Conservation (phyloP, 1,140 invertebrate genomes). For the Thalassaphorura encarpata region DNA sequence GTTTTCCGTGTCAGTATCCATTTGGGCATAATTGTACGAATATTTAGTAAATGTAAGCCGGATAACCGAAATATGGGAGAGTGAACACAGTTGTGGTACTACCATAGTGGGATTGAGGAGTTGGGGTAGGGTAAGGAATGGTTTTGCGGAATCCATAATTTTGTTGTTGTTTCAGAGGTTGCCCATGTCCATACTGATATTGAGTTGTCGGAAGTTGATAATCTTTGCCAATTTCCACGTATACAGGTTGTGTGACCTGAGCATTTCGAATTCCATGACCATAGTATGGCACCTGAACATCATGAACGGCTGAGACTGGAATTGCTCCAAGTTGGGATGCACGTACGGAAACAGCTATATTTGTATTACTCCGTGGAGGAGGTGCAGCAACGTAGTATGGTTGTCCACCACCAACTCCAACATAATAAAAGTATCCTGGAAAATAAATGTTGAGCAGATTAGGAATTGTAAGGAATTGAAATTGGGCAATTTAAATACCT, state of each 20-base stretch:
- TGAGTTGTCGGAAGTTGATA: slow-evolving; percentile 2
- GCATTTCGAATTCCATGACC: background rate
- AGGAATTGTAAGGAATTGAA: too few relatives aligned
- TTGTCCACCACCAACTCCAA: slow-evolving; percentile 23
- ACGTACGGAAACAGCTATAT: slow-evolving; percentile 18
- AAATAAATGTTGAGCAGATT: slow-evolving; percentile 4
- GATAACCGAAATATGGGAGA: too few relatives aligned
- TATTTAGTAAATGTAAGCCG: too few relatives aligned
- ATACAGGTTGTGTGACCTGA: slow-evolving; percentile 7
- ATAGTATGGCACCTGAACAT: slow-evolving; percentile 12
- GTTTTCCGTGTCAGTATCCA: too few relatives aligned
- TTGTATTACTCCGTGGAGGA: background rate
- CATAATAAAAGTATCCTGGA: slow-evolving; percentile 26
- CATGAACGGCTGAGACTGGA: slow-evolving; percentile 31
- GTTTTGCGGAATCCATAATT: too few relatives aligned
- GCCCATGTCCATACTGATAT: too few relatives aligned
- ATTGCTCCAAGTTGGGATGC: slow-evolving; percentile 29
- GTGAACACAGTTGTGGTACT: too few relatives aligned
- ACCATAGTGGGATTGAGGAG: too few relatives aligned
- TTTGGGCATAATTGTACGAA: too few relatives aligned
- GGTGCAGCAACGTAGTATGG: slow-evolving; percentile 18
- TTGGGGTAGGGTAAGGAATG: too few relatives aligned
- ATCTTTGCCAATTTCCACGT: slow-evolving; percentile 12
- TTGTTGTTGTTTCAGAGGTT: too few relatives aligned
- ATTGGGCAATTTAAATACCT: too few relatives aligned